Base-by-base conservation (phyloP, 2,113 vertebrate genomes). In the Cygnus buccinator region DNA sequence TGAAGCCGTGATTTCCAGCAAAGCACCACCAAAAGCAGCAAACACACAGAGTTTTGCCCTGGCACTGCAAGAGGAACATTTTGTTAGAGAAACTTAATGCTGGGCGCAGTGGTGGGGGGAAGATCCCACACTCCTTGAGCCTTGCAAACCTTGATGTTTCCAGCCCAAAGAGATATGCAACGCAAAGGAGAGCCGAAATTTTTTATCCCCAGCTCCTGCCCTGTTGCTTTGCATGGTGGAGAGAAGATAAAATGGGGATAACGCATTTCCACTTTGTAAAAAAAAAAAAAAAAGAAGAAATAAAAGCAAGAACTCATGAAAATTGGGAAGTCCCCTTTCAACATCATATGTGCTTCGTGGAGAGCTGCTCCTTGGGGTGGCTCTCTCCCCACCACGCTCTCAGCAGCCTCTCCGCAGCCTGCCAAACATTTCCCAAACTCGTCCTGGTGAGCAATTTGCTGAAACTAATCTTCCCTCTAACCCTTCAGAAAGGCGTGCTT, bases 371-470 rank as follows among this genome's bases (percentile, higher is more conserved):
- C 25, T 25, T 25, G 50, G 50, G 50, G 50, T 25, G 50, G 50
- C 50, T 52, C 13, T 13, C 50, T 13, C 50, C 50, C 50, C 23
- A 25, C 50, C 50, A 13, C 7, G 23, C 22, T 48, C 63, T 39
- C 70, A 58, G 82, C 76, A 72, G 65, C 41, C 41, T 90, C 29
- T 72, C 87, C 65, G 50, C 70, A 18, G 26, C 19, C 35, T 94
- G 46, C 65, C 74, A 77, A 79, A 70, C 15, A 48, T 83, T 93
- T 44, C 72, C 74, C 14, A 71, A 84, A 63, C 48, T 65, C 35
- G 28, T 16, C 37, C 72, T 76, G 50, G 66, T 70, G 63, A 95
- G 78, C 74, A 84, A 93, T 94, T 93, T 94, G 48, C 44, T 91
- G 79, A 91, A 94, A 93, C 28, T 28, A 78, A 90, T 94, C 58